Conservation (phyloP, 2,888 invertebrate species). For the Limnephilus auricula region DNA sequence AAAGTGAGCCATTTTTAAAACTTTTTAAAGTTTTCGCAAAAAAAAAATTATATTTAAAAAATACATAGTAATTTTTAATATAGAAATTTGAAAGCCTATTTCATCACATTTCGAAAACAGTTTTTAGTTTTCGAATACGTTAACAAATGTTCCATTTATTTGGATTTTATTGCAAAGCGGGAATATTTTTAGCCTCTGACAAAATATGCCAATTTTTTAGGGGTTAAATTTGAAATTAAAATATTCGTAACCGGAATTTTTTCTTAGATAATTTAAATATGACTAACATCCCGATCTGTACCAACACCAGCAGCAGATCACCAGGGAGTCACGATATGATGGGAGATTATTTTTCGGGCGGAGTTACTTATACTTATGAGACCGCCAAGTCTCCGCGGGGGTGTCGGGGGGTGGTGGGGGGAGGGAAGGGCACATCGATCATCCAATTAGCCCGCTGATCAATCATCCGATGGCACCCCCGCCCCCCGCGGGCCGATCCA, state of each 20-base stretch:
- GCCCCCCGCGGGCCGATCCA: conserved; percentile 59
- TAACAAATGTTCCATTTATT: too few species aligned
- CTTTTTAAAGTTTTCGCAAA: too few species aligned
- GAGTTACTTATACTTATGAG: conserved; percentile 52
- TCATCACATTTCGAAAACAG: too few species aligned
- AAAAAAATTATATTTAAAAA: too few species aligned
- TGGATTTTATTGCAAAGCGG: too few species aligned
- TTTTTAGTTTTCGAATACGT: too few species aligned
- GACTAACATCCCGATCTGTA: not conserved
- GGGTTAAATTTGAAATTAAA: too few species aligned
- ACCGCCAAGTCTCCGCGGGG: conserved; percentile 46
- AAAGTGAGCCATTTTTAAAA: too few species aligned
- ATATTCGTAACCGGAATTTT: not conserved
- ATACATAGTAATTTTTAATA: too few species aligned
- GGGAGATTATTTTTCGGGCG: conserved; percentile 47
- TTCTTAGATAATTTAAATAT: not conserved
- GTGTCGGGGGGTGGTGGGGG: conserved; percentile 68
- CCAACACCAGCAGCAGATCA: not conserved
- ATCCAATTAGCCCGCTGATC: conserved; percentile 82
- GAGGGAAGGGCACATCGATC: conserved; percentile 77
- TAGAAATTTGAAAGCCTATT: too few species aligned
- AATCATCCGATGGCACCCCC: conserved; percentile 75
- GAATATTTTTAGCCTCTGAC: too few species aligned
- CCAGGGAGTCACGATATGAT: conserved; percentile 41
- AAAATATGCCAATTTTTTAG: too few species aligned